Percentiles rank a stretch among this genome's conserved stretches.
phyloP scores from a whole-genome alignment of 2,888 invertebrate species.

The Trachelus stipa region DNA sequence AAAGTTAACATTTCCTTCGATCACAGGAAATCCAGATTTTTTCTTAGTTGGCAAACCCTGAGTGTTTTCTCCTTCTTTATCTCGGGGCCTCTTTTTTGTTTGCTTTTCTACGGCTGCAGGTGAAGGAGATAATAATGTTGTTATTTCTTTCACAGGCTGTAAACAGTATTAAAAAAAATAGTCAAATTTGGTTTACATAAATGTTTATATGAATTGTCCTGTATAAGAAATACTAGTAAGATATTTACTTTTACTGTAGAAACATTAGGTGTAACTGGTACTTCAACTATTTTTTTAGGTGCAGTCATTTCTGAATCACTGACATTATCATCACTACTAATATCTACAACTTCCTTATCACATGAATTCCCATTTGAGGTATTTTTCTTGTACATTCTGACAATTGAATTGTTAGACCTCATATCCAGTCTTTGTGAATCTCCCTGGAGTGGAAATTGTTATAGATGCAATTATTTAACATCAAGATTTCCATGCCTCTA shows the following conservation, averaged over 20 bases:
- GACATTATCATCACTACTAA: constrained; percentile 78
- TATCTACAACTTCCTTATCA: constrained; percentile 81
- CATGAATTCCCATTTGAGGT: constrained; percentile 65
- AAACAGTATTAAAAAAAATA: background rate
- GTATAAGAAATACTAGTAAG: background rate
- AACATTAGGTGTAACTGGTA: background rate
- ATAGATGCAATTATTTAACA: background rate
- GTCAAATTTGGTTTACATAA: background rate
- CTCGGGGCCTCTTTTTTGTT: background rate
- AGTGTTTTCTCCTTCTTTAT: background rate
- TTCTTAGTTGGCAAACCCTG: background rate
- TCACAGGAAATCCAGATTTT: constrained; percentile 47
- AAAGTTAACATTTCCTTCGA: constrained; percentile 71
- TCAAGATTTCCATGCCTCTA: background rate
- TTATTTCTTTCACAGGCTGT: background rate
- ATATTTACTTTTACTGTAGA: background rate
- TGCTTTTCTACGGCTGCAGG: background rate
- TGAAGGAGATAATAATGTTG: background rate
- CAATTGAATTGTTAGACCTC: constrained; percentile 63
- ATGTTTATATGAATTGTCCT: background rate
- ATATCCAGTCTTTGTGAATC: constrained; percentile 49
- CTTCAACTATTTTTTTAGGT: constrained; percentile 10
- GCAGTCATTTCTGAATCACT: constrained; percentile 34
- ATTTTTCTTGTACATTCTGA: constrained; percentile 69
- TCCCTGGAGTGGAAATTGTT: constrained; percentile 28